These are phyloP conservation scores for Mayetiola destructor DNA, from an alignment of 2,888 invertebrate genomes.

Conservation along the genomic window DNA sequence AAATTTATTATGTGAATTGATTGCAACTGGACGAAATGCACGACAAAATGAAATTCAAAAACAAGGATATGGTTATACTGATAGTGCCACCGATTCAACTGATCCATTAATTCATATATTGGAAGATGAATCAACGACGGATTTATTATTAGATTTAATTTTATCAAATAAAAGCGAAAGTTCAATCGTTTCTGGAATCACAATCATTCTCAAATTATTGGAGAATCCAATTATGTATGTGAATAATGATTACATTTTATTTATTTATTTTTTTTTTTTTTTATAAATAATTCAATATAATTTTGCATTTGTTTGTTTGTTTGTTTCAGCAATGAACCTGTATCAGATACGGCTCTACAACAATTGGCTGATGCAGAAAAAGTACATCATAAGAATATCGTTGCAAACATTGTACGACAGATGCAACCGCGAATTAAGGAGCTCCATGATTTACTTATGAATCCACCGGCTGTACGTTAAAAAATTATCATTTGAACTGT, in stretches of 20 bases:
- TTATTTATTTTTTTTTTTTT: neutral
- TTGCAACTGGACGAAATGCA: slow-evolving; percentile 43
- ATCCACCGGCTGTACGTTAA: slow-evolving; percentile 51
- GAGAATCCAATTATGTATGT: slow-evolving; percentile 29
- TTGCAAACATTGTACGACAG: slow-evolving; percentile 47
- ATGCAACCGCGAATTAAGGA: slow-evolving; percentile 52
- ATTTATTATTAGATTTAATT: slow-evolving; percentile 58
- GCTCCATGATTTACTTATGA: slow-evolving; percentile 47
- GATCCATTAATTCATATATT: slow-evolving; percentile 59
- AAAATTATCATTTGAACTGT: neutral
- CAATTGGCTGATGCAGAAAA: slow-evolving; percentile 35
- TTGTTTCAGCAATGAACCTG: slow-evolving; percentile 30
- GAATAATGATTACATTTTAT: neutral
- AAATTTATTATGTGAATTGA: slow-evolving; percentile 75
- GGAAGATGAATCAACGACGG: slow-evolving; percentile 50
- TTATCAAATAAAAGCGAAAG: slow-evolving; percentile 51
- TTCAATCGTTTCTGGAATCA: slow-evolving; percentile 64
- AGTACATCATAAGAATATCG: slow-evolving; percentile 44
- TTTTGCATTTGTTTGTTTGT: neutral
- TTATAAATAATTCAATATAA: neutral
- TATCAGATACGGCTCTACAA: slow-evolving; percentile 27
- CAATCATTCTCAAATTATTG: slow-evolving; percentile 60
- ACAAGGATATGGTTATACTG: slow-evolving; percentile 33
- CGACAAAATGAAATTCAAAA: slow-evolving; percentile 46
- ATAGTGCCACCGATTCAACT: slow-evolving; percentile 29